A percentile compares a stretch with the other conserved stretches of the same genome.
These are phyloP conservation scores for Aphis craccivora DNA, from an alignment of 1,140 invertebrate genomes.

Conservation along the genomic window DNA sequence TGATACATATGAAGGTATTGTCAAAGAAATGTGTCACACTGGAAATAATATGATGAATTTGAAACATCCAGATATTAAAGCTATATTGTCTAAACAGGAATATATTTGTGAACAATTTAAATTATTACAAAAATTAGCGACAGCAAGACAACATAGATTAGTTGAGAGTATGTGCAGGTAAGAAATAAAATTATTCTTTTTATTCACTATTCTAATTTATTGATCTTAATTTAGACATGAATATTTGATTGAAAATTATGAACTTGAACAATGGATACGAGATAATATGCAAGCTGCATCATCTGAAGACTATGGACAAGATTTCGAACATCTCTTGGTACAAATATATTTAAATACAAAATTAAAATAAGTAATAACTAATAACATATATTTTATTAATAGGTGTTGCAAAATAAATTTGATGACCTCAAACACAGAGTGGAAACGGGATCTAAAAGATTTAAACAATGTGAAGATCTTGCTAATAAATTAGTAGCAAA, in stretches of 20 bases:
- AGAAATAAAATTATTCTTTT: background rate
- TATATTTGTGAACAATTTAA: conserved; percentile 80
- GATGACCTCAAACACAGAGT: conserved; percentile 93
- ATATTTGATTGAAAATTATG: conserved; percentile 88
- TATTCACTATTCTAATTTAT: background rate
- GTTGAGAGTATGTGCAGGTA: conserved; percentile 85
- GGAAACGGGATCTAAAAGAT: conserved; percentile 89
- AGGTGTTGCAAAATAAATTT: conserved; percentile 90
- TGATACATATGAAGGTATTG: conserved; percentile 91
- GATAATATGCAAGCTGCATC: conserved; percentile 90
- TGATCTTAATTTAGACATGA: conserved; percentile 73
- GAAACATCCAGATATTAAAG: conserved; percentile 81
- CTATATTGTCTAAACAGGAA: conserved; percentile 80
- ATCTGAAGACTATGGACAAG: conserved; percentile 95
- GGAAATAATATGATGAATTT: conserved; percentile 79
- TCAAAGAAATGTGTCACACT: conserved; percentile 89
- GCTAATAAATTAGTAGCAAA: conserved; percentile 89
- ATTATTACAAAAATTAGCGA: conserved; percentile 81
- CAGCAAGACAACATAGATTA: conserved; percentile 80
- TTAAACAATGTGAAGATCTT: conserved; percentile 90
- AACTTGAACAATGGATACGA: conserved; percentile 93
- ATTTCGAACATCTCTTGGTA: conserved; percentile 93
- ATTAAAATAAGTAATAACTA: background rate
- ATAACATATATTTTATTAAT: conserved; percentile 60
- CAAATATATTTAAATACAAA: conserved; percentile 59